These are phyloP conservation scores for Haliclona indistincta DNA, from an alignment of 37 sponge, comb jelly and placozoan genomes.

Conservation along the genomic window DNA sequence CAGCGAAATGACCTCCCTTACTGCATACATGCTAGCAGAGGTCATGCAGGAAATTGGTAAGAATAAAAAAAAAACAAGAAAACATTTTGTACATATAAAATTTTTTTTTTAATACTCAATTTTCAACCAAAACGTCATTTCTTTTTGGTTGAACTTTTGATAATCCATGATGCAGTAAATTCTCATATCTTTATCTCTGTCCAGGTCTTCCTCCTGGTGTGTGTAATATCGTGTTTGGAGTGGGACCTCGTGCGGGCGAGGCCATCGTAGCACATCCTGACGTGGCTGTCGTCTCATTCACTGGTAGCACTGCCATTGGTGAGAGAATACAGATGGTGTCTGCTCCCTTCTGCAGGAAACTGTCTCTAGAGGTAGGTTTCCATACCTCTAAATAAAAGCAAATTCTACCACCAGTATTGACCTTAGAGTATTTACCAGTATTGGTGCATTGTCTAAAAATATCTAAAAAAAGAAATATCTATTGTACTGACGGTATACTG, in stretches of 20 bases:
- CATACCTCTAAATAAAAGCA: too few species aligned
- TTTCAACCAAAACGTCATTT: background rate
- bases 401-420: too few species aligned
- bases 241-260: constrained; percentile 80
- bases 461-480: background rate
- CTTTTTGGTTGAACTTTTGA: background rate
- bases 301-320: constrained; percentile 81
- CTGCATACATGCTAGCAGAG: constrained; percentile 83
- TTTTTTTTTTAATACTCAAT: background rate
- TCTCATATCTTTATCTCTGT: background rate
- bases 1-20: constrained; percentile 93
- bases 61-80: background rate
- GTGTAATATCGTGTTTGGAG: constrained; percentile 89
- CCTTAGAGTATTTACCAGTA: too few species aligned
- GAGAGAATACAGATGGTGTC: constrained; percentile 53
- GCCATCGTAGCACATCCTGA: constrained; percentile 79
- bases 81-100: background rate
- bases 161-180: background rate
- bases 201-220: constrained; percentile 89
- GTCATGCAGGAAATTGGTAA: constrained; percentile 78
- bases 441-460: too few species aligned
- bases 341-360: constrained; percentile 74
- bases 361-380: constrained; percentile 76
- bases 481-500: background rate
- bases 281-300: constrained; percentile 83